Evolutionary conservation across 2,888 invertebrate species (phyloP), one percentile per base, ranked within the genome.

Genomic region (Drosophila recens): DNA sequence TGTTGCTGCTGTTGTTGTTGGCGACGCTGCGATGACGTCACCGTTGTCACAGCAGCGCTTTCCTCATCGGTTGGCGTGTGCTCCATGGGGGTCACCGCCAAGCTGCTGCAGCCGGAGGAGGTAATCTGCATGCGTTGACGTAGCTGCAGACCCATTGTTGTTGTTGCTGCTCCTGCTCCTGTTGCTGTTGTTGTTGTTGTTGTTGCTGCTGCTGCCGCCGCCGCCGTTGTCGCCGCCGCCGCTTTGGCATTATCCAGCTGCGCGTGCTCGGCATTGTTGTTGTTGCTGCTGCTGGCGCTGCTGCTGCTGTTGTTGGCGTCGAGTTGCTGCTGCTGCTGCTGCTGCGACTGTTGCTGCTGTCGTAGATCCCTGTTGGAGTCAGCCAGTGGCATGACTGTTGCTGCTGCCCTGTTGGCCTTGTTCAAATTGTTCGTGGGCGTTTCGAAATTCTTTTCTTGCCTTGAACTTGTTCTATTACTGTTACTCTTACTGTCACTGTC

Each of bases 331-430:
- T 17, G 17, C 27, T 80, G 87, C 66, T 68, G 74, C 17, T 17
- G 17, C 27, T 27, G 27, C 3, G 23, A 23, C 36, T 69, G 73
- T 46, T 67, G 73, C 42, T 67, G 69, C 59, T 45, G 66, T 73
- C 92, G 88, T 63, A 91, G 83, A 87, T 91, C 91, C 87, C 90
- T 91, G 65, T 92, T 91, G 54, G 91, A 90, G 82, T 92, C 92
- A 81, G 91, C 91, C 86, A 92, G 89, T 87, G 91, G 91, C 91
- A 92, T 91, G 79, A 80, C 85, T 81, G 62, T 63, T 52, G 69
- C 74, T 67, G 76, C 80, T 67, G 76, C 80, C 65, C 65, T 57
- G 64, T 72, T 78, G 71, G 78, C 67, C 30, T 8, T 30, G 58
- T 69, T 70, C 48, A 72, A 72, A 66, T 63, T 76, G 67, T 72